Evolutionary conservation across 2,113 vertebrate genomes (phyloP).

Genomic region (Menura novaehollandiae): DNA sequence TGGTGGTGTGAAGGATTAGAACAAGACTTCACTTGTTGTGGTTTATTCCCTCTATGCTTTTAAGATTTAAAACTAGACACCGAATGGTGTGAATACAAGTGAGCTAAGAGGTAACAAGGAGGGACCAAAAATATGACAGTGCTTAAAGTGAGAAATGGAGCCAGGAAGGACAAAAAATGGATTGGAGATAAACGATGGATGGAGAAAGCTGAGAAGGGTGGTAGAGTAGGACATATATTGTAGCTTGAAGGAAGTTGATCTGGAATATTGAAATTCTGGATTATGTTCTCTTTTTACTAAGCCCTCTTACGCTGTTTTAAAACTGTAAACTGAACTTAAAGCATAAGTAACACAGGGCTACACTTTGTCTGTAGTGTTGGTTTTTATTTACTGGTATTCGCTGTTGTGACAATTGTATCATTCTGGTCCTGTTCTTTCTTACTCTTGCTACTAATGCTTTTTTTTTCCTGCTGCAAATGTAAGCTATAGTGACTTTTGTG

Average conservation of each 20-base stretch:
- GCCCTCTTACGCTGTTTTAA: neutral
- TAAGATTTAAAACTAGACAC: neutral
- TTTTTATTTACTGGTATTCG: neutral
- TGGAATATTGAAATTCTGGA: neutral
- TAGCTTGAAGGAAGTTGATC: neutral
- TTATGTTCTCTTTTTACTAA: neutral
- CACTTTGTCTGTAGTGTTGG: neutral
- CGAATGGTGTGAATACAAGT: neutral
- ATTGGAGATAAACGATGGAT: neutral
- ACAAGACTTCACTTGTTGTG: neutral
- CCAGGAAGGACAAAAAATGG: neutral
- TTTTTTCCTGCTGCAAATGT: neutral
- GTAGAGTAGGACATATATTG: neutral
- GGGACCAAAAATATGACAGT: neutral
- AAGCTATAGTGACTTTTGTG: neutral
- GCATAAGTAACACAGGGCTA: neutral
- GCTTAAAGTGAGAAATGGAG: neutral
- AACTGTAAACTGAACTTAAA: neutral
- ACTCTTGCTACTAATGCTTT: neutral
- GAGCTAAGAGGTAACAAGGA: neutral
- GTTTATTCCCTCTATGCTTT: neutral
- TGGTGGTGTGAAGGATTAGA: neutral
- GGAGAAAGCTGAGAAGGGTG: neutral
- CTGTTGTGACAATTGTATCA: neutral
- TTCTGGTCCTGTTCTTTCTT: neutral